Conservation (phyloP, 37 sponge, comb jelly and placozoan genomes). For the Ianthella basta region DNA sequence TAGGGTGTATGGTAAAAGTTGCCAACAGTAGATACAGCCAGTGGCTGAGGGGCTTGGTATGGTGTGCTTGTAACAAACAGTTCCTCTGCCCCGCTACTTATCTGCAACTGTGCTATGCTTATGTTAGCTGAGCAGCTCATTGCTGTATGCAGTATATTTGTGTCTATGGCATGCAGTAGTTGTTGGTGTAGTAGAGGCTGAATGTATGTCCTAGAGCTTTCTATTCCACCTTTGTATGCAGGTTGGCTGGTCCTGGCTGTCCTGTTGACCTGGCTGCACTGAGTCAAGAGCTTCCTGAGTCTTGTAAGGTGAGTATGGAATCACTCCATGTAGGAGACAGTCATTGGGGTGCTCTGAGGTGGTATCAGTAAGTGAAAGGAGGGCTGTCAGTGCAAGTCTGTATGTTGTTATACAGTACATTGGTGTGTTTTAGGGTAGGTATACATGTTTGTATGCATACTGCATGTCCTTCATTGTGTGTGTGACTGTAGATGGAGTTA, state of each 20-base stretch:
- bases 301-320: conserved; percentile 11
- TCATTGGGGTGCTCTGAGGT: neutral
- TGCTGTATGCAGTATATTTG: neutral
- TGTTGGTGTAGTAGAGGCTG: neutral
- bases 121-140: too few relatives aligned
- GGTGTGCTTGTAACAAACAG: too few relatives aligned
- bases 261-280: conserved; percentile 37
- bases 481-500: conserved; percentile 45
- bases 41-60: too few relatives aligned
- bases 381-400: neutral
- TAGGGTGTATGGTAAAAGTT: too few relatives aligned
- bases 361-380: too few relatives aligned
- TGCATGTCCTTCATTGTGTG: neutral
- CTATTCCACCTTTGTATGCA: neutral
- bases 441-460: neutral
- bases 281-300: conserved; percentile 30
- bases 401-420: neutral
- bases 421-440: neutral
- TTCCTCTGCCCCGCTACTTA: too few relatives aligned
- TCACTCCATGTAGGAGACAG: neutral
- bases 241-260: conserved; percentile 39
- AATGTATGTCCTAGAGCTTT: neutral
- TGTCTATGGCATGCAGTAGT: neutral
- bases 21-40: too few relatives aligned
- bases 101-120: too few relatives aligned